Evolutionary conservation across 1,140 invertebrate genomes (phyloP).

Genomic region (Hypothenemus hampei): DNA sequence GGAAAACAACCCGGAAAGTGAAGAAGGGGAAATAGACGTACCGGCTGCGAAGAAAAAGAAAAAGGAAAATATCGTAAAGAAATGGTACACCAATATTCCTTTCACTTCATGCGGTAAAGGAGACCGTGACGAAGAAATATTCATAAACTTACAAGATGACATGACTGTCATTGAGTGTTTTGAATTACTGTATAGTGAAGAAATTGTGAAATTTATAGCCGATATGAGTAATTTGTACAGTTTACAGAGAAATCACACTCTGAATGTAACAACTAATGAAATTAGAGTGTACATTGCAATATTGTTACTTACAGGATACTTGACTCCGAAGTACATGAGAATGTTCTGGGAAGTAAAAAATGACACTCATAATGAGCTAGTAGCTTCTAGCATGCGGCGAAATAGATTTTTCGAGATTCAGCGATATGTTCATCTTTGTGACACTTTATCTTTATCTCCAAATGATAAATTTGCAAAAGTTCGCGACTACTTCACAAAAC

Average conservation of each 20-base stretch:
- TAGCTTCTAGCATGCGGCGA: neutral
- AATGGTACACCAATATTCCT: too few relatives aligned
- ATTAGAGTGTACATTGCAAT: neutral
- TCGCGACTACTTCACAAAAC: conserved; percentile 3
- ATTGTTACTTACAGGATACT: neutral
- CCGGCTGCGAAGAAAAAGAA: too few relatives aligned
- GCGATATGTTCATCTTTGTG: conserved; percentile 3
- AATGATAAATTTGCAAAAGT: conserved; percentile 27
- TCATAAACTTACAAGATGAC: neutral
- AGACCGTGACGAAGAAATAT: neutral
- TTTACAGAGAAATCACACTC: neutral
- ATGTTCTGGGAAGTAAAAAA: conserved; percentile 4
- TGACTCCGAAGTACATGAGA: neutral
- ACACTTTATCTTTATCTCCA: conserved; percentile 8
- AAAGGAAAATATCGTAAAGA: too few relatives aligned
- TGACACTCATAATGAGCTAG: neutral
- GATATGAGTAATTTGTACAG: conserved; percentile 1
- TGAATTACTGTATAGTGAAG: neutral
- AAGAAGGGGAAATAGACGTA: too few relatives aligned
- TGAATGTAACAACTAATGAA: neutral
- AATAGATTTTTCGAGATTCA: neutral
- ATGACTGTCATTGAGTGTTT: neutral
- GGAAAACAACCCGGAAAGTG: too few relatives aligned
- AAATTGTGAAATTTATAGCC: neutral
- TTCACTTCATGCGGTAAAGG: too few relatives aligned